Percentiles rank a stretch among this genome's conserved stretches.
phyloP scores from a whole-genome alignment of 1,140 invertebrate species.

The Stenopsyche tienmushanensis region DNA sequence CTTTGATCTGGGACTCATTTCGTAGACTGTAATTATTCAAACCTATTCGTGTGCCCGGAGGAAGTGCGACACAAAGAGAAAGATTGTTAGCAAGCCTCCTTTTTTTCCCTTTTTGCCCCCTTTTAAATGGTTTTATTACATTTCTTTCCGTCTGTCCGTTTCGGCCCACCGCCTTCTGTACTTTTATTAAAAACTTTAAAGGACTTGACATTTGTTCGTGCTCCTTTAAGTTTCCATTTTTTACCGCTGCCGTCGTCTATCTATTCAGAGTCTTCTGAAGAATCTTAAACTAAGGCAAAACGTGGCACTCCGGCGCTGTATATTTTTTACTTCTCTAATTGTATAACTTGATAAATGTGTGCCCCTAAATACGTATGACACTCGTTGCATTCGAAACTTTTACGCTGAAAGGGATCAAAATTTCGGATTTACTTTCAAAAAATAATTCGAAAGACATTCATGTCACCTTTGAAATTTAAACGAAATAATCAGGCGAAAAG shows the following conservation, averaged over 20 bases:
- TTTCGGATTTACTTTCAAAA: not conserved
- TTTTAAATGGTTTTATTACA: conserved; percentile 23
- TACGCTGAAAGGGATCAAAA: not conserved
- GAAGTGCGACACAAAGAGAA: not conserved
- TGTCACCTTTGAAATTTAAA: not conserved
- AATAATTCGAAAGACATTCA: not conserved
- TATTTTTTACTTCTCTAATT: no score
- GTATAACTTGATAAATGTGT: no score
- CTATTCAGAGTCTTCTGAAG: not conserved
- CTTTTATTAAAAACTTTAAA: conserved; percentile 21
- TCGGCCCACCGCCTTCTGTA: not conserved
- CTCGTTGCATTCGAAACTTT: not conserved
- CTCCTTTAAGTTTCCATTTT: not conserved
- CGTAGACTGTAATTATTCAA: conserved; percentile 27
- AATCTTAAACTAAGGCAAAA: conserved; percentile 12
- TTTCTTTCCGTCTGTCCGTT: conserved; percentile 5
- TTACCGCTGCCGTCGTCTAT: not conserved
- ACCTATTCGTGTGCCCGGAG: conserved; percentile 1
- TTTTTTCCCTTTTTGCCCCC: not conserved
- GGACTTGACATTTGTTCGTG: conserved; percentile 10
- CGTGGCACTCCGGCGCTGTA: not conserved
- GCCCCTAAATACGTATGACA: not conserved
- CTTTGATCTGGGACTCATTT: not conserved
- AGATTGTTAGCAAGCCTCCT: not conserved
- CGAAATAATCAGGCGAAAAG: not conserved